Evolutionary conservation across 2,113 vertebrate genomes (phyloP), one percentile per base, ranked within the genome.

Genomic region (Trinectes maculatus): DNA sequence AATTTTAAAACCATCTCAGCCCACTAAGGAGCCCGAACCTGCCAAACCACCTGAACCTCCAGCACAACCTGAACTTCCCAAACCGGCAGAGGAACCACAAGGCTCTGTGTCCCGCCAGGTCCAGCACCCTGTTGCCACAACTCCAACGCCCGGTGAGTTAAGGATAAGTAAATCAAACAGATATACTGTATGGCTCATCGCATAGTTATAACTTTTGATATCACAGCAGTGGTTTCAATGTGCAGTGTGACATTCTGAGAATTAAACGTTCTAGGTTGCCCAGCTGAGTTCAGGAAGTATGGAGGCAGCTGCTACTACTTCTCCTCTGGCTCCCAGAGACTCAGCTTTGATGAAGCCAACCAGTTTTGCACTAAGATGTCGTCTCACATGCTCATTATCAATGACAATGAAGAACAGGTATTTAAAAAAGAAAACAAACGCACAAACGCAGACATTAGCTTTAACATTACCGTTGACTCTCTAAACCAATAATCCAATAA

Each of bases 401-500:
- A 95, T 67, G 82, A 93, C 58, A 93, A 92, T 78, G 96, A 96
- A n/a, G 96, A 98, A 48, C 97, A 98, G 94, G 98, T 99, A 93
- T 16, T 36, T 8, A 47, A 26, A n/a, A 21, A 28, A 8, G 16
- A 18, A 19, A 21, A 44, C 8, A 44, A 10, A 8, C 8, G 18
- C 2, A 1, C 7, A 37, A 16, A 13, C 8, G n/a, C n/a, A n/a
- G n/a, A n/a, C n/a, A n/a, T n/a, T n/a, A n/a, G n/a, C n/a, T n/a
- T n/a, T n/a, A n/a, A n/a, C n/a, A n/a, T n/a, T n/a, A n/a, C n/a
- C n/a, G n/a, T n/a, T n/a, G n/a, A n/a, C n/a, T n/a, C 22, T 26
- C 5, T 11, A 13, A 58, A 42, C 29, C 37, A 15, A 64, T 25
- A 2, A 36, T 19, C 8, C n/a, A 61, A 6, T 68, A 57, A 43